These are phyloP conservation scores for Tryphoninae sp. DNA, from an alignment of 2,888 invertebrate species.

Conservation along the genomic window DNA sequence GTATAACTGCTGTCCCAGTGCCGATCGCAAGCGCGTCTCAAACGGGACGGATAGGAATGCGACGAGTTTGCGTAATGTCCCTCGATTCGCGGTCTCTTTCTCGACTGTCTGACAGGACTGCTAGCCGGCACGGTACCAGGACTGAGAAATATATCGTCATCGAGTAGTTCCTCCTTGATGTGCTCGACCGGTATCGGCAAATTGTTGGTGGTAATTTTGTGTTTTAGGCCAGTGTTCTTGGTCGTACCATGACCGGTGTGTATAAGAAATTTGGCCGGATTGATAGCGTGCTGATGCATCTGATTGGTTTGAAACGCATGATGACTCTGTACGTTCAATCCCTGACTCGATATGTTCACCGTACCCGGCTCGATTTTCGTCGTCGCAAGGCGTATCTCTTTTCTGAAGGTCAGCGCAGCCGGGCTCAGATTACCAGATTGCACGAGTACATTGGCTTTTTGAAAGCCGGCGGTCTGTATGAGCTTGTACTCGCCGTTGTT, in stretches of 20 bases:
- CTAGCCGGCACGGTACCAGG: conserved; percentile 86
- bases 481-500: conserved; percentile 85
- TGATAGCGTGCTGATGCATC: conserved; percentile 75
- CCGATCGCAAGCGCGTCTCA: conserved; percentile 79
- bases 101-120: conserved; percentile 86
- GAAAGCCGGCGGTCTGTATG: conserved; percentile 83
- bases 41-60: conserved; percentile 78
- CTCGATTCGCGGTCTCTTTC: conserved; percentile 86
- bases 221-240: conserved; percentile 70
- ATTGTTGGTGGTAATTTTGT: conserved; percentile 71
- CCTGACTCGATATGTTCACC: conserved; percentile 68
- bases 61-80: conserved; percentile 82
- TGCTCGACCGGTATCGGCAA: conserved; percentile 77
- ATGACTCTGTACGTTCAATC: conserved; percentile 69
- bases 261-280: conserved; percentile 79
- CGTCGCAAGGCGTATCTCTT: conserved; percentile 75
- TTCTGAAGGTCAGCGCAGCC: conserved; percentile 75
- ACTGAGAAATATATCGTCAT: conserved; percentile 89
- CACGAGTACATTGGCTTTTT: conserved; percentile 79
- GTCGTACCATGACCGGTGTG: conserved; percentile 73
- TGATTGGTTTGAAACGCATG: conserved; percentile 67
- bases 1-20: conserved; percentile 86
- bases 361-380: conserved; percentile 75
- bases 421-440: conserved; percentile 77
- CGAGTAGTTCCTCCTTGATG: conserved; percentile 86